Percentiles rank a stretch among this genome's conserved stretches.
Conservation (phyloP, 2,113 vertebrate genomes). For the Plecturocebus donacophilus region DNA sequence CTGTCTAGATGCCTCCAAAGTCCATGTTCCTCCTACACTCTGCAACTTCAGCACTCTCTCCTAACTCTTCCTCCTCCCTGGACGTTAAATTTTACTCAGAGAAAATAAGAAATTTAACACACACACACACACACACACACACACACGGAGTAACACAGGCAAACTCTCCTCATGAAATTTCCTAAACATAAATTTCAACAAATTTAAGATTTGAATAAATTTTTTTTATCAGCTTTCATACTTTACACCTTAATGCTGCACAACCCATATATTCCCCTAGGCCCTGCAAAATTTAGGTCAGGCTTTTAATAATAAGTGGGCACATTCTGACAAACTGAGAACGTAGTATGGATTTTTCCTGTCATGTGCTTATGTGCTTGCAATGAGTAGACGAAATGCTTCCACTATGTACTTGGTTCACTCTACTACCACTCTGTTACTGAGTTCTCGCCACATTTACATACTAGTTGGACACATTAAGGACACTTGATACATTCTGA, state of each 20-base stretch:
- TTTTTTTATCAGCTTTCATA: not conserved
- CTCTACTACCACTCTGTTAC: not conserved
- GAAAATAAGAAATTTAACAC: not conserved
- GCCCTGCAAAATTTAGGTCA: not conserved
- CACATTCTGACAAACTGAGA: constrained; percentile 27
- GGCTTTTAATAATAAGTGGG: not conserved
- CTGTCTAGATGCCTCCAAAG: not conserved
- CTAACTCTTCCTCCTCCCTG: not conserved
- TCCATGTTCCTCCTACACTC: not conserved
- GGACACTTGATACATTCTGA: not conserved
- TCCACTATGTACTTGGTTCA: not conserved
- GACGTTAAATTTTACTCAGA: not conserved
- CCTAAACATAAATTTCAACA: constrained; percentile 8
- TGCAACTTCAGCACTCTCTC: not conserved
- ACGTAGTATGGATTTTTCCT: not conserved
- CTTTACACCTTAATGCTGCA: not conserved
- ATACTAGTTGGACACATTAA: not conserved
- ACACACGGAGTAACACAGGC: not conserved
- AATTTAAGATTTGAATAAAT: constrained; percentile 3
- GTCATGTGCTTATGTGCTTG: not conserved
- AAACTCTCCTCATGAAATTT: not conserved
- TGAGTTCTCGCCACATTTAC: not conserved
- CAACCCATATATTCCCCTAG: not conserved
- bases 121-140: no score
- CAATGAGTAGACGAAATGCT: not conserved